Evolutionary conservation across 2,113 vertebrate species (phyloP).

Genomic region (Dromiciops gliroides): DNA sequence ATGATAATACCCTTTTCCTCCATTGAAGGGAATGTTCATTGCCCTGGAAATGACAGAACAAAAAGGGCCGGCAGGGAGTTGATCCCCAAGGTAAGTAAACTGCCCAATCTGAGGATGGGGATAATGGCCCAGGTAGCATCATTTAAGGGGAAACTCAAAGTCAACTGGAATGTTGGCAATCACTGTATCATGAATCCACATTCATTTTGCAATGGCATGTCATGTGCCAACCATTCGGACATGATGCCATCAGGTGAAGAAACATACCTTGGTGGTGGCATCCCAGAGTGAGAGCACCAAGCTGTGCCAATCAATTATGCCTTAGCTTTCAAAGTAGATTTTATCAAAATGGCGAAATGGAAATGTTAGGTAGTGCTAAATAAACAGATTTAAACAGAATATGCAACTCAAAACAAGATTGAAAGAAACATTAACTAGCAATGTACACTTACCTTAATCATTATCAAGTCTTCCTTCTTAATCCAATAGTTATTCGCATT

Average conservation of each 20-base stretch:
- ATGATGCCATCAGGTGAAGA: slow-evolving; percentile 13
- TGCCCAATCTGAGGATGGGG: neutral
- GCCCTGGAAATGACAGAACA: neutral
- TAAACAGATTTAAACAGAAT: slow-evolving; percentile 29
- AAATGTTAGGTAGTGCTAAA: neutral
- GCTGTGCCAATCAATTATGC: slow-evolving; percentile 18
- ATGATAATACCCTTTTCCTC: neutral
- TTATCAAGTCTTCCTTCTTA: neutral
- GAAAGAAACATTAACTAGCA: neutral
- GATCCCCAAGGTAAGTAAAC: neutral
- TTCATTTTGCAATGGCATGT: neutral
- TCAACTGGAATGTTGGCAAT: neutral
- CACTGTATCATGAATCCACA: neutral
- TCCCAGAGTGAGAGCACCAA: slow-evolving; percentile 6
- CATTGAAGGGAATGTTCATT: neutral
- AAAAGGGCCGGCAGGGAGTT: neutral
- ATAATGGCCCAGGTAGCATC: neutral
- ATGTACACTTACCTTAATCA: neutral
- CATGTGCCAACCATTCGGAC: neutral
- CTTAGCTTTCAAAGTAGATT: slow-evolving; percentile 36
- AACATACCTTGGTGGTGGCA: neutral
- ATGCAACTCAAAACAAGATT: slow-evolving; percentile 15
- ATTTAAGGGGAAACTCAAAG: neutral
- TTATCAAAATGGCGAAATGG: neutral
- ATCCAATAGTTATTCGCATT: neutral